Percentiles rank a stretch among this genome's conserved stretches.
Evolutionary conservation across 2,113 vertebrate genomes (phyloP).

Genomic region (Calypte anna): DNA sequence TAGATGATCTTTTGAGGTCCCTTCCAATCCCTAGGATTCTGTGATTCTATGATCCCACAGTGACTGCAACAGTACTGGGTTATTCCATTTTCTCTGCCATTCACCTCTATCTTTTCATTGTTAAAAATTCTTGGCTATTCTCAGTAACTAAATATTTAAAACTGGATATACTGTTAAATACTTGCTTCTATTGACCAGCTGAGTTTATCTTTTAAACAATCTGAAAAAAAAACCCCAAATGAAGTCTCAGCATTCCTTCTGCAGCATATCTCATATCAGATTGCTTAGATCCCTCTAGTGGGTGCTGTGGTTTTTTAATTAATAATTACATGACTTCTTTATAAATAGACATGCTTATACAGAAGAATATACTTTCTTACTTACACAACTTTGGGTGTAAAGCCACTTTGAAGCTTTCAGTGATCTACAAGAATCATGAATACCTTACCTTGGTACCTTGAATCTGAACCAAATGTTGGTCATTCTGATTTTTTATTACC

Average conservation of each 20-base stretch:
- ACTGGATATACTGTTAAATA: background rate
- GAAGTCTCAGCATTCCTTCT: background rate
- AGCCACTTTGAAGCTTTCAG: background rate
- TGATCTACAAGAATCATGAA: too few species aligned
- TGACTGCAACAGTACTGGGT: background rate
- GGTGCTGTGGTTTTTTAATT: background rate
- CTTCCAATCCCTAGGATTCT: too few species aligned
- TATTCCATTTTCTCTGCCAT: background rate
- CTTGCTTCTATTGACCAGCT: background rate
- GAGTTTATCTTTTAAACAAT: background rate
- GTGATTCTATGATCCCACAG: background rate
- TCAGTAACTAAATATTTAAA: background rate
- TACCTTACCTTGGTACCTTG: background rate
- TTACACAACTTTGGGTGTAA: background rate
- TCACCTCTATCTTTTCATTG: background rate
- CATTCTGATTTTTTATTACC: background rate
- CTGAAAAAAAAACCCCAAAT: background rate
- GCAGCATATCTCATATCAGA: background rate
- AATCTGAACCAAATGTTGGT: background rate
- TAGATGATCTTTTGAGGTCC: too few species aligned
- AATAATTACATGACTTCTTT: background rate
- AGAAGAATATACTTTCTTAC: background rate
- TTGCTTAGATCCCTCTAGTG: background rate
- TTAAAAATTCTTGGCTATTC: background rate
- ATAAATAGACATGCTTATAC: background rate